phyloP scores from a whole-genome alignment of 2,888 invertebrate species.

The Dolichopus griseipennis region DNA sequence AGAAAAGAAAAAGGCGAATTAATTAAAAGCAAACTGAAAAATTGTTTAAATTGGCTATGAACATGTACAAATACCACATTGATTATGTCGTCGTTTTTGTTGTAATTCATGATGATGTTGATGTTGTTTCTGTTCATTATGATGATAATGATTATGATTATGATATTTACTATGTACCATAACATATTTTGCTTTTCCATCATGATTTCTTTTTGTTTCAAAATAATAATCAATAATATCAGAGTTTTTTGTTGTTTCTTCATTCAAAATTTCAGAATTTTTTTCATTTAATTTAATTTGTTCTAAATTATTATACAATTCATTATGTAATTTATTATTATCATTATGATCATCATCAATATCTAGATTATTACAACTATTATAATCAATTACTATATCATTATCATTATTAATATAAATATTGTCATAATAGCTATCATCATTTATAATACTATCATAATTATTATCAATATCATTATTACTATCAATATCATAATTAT shows the following conservation, averaged over 20 bases:
- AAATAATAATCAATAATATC: slow-evolving; percentile 3
- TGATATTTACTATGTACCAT: slow-evolving; percentile 14
- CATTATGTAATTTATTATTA: not conserved
- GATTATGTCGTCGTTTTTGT: slow-evolving; percentile 36
- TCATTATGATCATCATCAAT: not conserved
- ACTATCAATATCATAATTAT: not conserved
- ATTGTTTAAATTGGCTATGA: slow-evolving; percentile 38
- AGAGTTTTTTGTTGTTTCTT: not conserved
- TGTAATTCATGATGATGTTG: slow-evolving; percentile 22
- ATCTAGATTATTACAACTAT: not conserved
- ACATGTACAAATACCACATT: slow-evolving; percentile 43
- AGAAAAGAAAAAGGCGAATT: slow-evolving; percentile 33
- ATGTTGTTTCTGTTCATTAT: slow-evolving; percentile 27
- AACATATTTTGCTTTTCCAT: slow-evolving; percentile 2
- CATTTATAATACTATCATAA: no score
- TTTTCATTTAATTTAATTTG: not conserved
- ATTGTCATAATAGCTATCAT: no score
- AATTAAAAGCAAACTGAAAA: no score
- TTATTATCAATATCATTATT: no score
- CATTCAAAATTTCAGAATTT: not conserved
- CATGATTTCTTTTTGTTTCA: not conserved
- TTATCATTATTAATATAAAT: not conserved
- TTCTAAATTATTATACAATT: not conserved
- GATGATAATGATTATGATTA: slow-evolving; percentile 25
- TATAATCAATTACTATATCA: not conserved